Percentiles rank a stretch among this genome's conserved stretches.
Conservation (phyloP, 2,797 vertebrate species). For the Thamnophis elegans region DNA sequence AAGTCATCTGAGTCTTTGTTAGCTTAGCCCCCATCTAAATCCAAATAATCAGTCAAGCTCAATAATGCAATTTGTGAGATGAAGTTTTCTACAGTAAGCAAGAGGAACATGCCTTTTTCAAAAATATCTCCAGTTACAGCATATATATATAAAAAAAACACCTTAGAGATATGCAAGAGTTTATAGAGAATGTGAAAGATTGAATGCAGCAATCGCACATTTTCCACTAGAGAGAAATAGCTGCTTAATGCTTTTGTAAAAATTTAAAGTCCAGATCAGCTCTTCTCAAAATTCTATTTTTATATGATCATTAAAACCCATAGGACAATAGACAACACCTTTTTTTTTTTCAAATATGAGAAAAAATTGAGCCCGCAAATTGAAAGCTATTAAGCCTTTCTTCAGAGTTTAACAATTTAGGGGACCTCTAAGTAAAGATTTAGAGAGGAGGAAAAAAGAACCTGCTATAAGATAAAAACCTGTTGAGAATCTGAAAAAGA, state of each 20-base stretch:
- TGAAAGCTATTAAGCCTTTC: neutral
- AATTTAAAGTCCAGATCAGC: neutral
- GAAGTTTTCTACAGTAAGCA: neutral
- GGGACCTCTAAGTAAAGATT: constrained; percentile 9
- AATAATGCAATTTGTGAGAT: neutral
- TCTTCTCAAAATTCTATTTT: neutral
- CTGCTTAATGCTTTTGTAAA: neutral
- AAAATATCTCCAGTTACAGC: neutral
- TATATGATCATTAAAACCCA: neutral
- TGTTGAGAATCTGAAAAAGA: constrained; percentile 13
- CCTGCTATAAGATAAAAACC: neutral
- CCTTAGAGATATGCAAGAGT: neutral
- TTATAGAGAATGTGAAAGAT: neutral
- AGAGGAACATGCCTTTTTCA: neutral
- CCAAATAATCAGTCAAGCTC: neutral
- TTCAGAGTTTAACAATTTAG: constrained; percentile 29
- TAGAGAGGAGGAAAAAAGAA: neutral
- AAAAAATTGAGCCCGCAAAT: neutral
- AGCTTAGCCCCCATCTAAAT: neutral
- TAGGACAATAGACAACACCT: fast-evolving
- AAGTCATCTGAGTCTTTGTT: neutral
- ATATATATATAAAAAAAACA: neutral
- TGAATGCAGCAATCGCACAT: constrained; percentile 4
- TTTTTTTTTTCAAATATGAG: neutral
- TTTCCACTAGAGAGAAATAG: constrained; percentile 1